Evolutionary conservation across 2,888 invertebrate species (phyloP).

Genomic region (Podabrus alpinus): DNA sequence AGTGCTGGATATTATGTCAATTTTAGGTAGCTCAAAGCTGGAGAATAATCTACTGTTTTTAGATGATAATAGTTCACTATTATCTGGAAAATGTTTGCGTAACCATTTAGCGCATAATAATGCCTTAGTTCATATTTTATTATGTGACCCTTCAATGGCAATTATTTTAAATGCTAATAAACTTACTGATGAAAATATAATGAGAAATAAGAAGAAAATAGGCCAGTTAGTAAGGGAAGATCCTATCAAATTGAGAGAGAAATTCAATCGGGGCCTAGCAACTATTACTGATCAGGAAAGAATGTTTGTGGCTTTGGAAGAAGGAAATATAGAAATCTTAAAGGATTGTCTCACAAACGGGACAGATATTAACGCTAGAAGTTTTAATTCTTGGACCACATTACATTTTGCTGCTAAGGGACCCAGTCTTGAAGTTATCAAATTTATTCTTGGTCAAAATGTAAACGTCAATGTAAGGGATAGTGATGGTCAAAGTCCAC

Average conservation of each 20-base stretch:
- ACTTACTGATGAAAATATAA: neutral
- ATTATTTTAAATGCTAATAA: neutral
- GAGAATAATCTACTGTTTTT: neutral
- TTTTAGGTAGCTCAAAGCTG: neutral
- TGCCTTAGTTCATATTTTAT: neutral
- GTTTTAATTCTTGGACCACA: neutral
- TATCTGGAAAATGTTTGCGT: neutral
- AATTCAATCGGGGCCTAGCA: neutral
- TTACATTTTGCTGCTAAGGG: neutral
- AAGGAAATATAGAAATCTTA: neutral
- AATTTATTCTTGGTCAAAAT: neutral
- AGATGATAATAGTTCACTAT: neutral
- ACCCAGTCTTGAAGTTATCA: neutral
- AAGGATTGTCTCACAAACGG: neutral
- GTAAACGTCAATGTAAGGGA: neutral
- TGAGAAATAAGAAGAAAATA: neutral
- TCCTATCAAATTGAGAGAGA: neutral
- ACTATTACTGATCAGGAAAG: neutral
- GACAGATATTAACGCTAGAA: neutral
- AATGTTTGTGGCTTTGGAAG: neutral
- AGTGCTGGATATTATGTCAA: neutral
- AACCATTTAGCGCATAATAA: neutral
- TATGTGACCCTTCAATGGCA: neutral
- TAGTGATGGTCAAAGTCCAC: neutral
- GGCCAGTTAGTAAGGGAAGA: neutral